Evolutionary conservation across 1,140 invertebrate species (phyloP).

Genomic region (Cydia pomonella): DNA sequence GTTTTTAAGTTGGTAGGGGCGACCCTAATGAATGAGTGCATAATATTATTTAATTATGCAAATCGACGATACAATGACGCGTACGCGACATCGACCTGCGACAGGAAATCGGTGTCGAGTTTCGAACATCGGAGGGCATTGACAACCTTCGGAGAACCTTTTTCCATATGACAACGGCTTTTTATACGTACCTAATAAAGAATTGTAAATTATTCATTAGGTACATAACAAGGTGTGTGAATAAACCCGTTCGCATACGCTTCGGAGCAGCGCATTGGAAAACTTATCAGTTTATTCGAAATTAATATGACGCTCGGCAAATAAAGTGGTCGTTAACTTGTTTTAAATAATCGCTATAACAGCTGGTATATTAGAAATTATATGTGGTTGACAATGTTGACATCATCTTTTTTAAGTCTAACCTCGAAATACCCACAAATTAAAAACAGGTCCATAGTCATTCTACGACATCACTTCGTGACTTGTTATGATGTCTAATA

Average conservation of each 20-base stretch:
- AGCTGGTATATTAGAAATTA: background rate
- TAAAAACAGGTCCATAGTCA: no score
- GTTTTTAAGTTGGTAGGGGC: slow-evolving; percentile 52
- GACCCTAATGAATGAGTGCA: slow-evolving; percentile 61
- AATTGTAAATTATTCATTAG: slow-evolving; percentile 28
- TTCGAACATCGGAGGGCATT: slow-evolving; percentile 51
- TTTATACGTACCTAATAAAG: slow-evolving; percentile 37
- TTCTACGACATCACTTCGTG: no score
- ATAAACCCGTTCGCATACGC: background rate
- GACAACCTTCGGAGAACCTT: slow-evolving; percentile 46
- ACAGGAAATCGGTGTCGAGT: slow-evolving; percentile 71
- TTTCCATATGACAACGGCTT: slow-evolving; percentile 45
- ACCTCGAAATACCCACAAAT: no score
- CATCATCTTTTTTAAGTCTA: no score
- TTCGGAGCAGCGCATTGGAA: background rate
- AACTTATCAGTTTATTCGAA: slow-evolving; percentile 7
- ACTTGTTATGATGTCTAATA: no score
- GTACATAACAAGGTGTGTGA: slow-evolving; percentile 15
- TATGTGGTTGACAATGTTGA: background rate
- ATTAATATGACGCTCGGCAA: background rate
- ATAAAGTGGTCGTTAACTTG: background rate
- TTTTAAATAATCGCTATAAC: background rate
- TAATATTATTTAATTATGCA: slow-evolving; percentile 73
- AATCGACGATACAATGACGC: slow-evolving; percentile 63
- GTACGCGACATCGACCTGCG: slow-evolving; percentile 48